Percentiles rank a stretch among this genome's conserved stretches.
Evolutionary conservation across 2,113 vertebrate species (phyloP).

Genomic region (Dipodomys stephensi): DNA sequence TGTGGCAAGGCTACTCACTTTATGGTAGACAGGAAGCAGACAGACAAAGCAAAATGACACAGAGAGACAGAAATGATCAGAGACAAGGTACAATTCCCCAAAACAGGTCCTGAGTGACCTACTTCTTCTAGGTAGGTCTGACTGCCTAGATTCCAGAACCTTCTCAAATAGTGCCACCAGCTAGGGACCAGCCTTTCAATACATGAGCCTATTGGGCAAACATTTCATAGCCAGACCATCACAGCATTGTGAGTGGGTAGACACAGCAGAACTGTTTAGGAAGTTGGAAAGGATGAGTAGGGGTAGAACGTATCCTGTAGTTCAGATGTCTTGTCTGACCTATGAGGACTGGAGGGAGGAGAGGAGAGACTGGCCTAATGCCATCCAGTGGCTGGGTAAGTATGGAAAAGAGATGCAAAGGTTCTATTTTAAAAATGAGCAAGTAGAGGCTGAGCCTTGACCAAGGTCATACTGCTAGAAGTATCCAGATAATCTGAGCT

Average conservation of each 20-base stretch:
- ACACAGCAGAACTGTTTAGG: not conserved
- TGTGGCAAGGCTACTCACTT: not conserved
- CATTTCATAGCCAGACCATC: not conserved
- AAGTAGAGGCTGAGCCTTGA: not conserved
- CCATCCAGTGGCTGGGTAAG: not conserved
- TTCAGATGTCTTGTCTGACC: not conserved
- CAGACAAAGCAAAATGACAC: not conserved
- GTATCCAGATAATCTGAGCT: too few species aligned
- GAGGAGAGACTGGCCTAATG: not conserved
- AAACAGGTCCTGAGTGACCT: not conserved
- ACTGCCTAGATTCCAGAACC: not conserved
- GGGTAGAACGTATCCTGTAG: not conserved
- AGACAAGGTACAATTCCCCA: not conserved
- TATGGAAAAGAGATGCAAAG: not conserved
- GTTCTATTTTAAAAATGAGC: not conserved
- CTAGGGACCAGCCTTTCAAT: not conserved
- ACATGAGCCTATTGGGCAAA: not conserved
- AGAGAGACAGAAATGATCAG: not conserved
- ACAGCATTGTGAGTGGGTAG: fast-evolving
- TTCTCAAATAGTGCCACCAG: not conserved
- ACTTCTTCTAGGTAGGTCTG: not conserved
- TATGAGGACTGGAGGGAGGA: not conserved
- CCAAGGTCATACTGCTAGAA: not conserved
- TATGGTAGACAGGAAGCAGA: not conserved
- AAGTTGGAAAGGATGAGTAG: not conserved